These are phyloP conservation scores for Corticium candelabrum DNA, from an alignment of 37 sponge, comb jelly and placozoan species.

Conservation along the genomic window DNA sequence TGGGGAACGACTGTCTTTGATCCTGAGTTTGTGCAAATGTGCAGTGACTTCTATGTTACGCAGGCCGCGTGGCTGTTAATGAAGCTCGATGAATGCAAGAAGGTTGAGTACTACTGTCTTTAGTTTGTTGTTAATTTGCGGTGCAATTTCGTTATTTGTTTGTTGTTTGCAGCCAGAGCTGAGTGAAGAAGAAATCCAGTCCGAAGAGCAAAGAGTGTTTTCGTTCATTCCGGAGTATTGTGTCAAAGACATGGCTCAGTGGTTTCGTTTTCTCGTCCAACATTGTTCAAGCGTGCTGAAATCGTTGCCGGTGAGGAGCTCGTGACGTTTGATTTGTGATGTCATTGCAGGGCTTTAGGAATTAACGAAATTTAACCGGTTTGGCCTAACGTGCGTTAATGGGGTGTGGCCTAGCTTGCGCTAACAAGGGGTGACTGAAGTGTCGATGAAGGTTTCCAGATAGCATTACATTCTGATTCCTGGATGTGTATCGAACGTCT, in stretches of 20 bases:
- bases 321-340: too few relatives aligned
- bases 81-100: constrained; percentile 32
- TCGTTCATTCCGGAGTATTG: constrained; percentile 16
- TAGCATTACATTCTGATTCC: too few relatives aligned
- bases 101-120: constrained; percentile 15
- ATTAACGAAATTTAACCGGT: too few relatives aligned
- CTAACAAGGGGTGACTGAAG: too few relatives aligned
- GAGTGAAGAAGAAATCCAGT: constrained; percentile 2
- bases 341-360: too few relatives aligned
- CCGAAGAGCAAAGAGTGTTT: neutral
- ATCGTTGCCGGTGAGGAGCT: neutral
- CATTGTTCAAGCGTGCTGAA: constrained; percentile 32
- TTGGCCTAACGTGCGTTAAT: too few relatives aligned
- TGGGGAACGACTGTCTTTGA: constrained; percentile 44
- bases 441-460: too few relatives aligned
- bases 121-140: neutral
- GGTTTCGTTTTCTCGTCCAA: constrained; percentile 51
- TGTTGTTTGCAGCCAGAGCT: neutral
- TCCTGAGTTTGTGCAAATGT: constrained; percentile 43
- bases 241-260: constrained; percentile 61
- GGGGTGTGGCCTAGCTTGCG: too few relatives aligned
- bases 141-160: neutral
- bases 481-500: too few relatives aligned
- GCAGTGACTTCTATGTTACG: constrained; percentile 68
- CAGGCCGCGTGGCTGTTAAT: constrained; percentile 54